These are phyloP conservation scores for Discoglossus pictus DNA, from an alignment of 2,797 vertebrate species.

Conservation along the genomic window DNA sequence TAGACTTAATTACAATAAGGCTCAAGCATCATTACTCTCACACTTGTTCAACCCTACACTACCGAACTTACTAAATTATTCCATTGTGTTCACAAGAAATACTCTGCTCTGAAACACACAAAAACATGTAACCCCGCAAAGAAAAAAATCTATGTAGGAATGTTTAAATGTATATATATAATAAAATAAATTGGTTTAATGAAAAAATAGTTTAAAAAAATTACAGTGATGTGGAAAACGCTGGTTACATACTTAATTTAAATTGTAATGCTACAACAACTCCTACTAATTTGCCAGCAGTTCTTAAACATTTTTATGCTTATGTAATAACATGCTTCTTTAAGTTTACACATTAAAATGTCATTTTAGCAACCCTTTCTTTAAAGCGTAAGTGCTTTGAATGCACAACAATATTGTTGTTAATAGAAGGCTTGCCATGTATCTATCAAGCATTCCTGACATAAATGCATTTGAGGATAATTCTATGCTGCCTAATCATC, in stretches of 20 bases:
- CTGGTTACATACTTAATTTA: not conserved
- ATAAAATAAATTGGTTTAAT: no score
- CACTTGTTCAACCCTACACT: no score
- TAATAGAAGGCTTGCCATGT: constrained; percentile 16
- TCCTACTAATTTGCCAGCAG: not conserved
- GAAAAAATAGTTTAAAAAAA: no score
- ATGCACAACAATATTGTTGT: constrained; percentile 17
- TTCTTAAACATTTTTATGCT: not conserved
- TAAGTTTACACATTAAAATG: constrained; percentile 1
- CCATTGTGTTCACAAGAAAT: no score
- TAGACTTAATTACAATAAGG: no score
- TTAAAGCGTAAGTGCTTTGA: constrained; percentile 27
- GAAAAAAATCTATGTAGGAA: no score
- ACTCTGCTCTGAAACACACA: no score
- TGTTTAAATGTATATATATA: no score
- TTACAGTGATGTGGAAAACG: no score
- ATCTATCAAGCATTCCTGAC: not conserved
- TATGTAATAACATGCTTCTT: constrained; percentile 21
- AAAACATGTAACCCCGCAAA: no score
- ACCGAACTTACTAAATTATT: no score
- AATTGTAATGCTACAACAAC: not conserved
- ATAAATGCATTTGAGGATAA: constrained; percentile 14
- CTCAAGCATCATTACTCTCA: no score
- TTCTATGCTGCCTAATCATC: not conserved
- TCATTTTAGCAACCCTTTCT: constrained; percentile 17